Conservation (phyloP, 2,113 vertebrate genomes). For the Laticauda colubrina region DNA sequence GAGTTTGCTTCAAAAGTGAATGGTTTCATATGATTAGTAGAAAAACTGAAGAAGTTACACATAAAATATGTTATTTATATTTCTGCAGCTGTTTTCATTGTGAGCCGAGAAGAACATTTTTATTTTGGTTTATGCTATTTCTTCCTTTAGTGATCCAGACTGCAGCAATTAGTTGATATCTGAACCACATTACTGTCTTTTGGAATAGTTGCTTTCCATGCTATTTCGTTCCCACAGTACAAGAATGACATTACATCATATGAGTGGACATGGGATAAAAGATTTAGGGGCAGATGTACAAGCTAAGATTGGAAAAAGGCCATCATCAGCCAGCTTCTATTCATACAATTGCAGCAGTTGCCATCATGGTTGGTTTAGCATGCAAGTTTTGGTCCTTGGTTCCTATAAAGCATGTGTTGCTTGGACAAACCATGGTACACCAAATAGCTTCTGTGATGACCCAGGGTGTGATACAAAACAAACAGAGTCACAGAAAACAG, state of each 20-base stretch:
- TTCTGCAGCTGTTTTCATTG: conserved; percentile 59
- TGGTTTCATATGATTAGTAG: background rate
- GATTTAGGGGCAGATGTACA: background rate
- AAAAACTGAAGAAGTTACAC: background rate
- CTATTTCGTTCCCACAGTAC: conserved; percentile 31
- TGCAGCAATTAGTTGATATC: conserved; percentile 51
- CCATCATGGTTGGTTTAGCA: background rate
- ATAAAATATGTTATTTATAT: conserved; percentile 55
- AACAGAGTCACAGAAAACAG: too few species aligned
- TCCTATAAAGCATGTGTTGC: background rate
- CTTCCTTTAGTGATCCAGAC: conserved; percentile 50
- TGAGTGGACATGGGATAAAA: background rate
- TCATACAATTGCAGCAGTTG: background rate
- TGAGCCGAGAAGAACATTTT: conserved; percentile 44
- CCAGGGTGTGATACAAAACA: too few species aligned
- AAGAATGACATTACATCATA: conserved; percentile 25
- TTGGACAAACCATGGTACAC: background rate
- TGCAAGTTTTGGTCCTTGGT: background rate
- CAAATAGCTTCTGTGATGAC: background rate
- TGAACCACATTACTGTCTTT: conserved; percentile 50
- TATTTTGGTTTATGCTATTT: conserved; percentile 37
- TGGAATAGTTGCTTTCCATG: conserved; percentile 36
- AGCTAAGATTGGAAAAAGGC: background rate
- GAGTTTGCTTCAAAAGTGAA: background rate
- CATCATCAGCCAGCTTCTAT: background rate